Base-by-base conservation (phyloP, 2,888 invertebrate genomes). In the Cephalotes varians region DNA sequence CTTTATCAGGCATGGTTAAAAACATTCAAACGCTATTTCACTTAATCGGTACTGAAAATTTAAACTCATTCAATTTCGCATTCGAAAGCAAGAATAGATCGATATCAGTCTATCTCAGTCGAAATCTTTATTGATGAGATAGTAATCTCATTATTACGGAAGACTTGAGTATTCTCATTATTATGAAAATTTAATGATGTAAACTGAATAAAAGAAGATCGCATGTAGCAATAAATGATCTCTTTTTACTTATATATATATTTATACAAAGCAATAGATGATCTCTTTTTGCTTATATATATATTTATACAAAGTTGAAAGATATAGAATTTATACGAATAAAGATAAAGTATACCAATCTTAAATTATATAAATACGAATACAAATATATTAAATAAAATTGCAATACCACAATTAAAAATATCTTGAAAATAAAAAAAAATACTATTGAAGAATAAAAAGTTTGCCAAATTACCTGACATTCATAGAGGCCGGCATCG, bases 401-500 rank as follows among this genome's bases (percentile, higher is more conserved):
- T 18, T 44, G 3, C 0, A 37, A n/a, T 12, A n/a, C 12, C 21
- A 44, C 9, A 49, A 25, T 34, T 49, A 34, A 10, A 74, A 10
- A 74, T 47, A 12, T 7, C 10, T 0, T 56, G 4, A 51, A 25
- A 65, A n/a, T 49, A n/a, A 47, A 25, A 67, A 47, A 21, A 64
- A 25, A 37, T 21, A 79, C 37, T 2, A 10, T 40, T 37, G 9
- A 0, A 15, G 2, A 58, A 49, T 40, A 21, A 79, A 51, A 44
- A 0, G 9, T 21, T 67, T 21, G 6, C 12, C 15, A 18, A 79
- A 60, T 81, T 88, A 94, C 94, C 92, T 94, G 94, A 82, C 94
- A 94, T 88, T 94, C 94, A 85, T 94, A 94, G 51, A 93, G 90
- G 51, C 94, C 94, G 3, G 92, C 93, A 82, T 94, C 94, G 54